Evolutionary conservation across 2,113 vertebrate species (phyloP).

Genomic region (Madoqua kirkii): DNA sequence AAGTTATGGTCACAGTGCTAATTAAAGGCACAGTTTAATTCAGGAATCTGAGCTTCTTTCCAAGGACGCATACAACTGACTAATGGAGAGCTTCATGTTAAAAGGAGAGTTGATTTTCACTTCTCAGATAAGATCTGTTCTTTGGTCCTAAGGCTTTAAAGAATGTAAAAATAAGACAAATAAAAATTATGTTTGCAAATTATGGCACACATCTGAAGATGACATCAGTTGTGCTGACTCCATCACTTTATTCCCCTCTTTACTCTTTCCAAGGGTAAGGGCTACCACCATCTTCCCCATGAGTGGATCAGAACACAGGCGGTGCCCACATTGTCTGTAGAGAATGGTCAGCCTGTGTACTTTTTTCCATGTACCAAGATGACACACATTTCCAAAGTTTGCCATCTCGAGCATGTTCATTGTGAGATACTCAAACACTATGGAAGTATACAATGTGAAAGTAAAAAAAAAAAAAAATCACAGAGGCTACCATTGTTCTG

Average conservation of each 20-base stretch:
- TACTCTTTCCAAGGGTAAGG: not conserved
- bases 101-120: not conserved
- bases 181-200: not conserved
- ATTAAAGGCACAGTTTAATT: slow-evolving; percentile 11
- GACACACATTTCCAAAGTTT: not conserved
- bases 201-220: not conserved
- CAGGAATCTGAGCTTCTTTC: not conserved
- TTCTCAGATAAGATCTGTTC: not conserved
- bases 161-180: not conserved
- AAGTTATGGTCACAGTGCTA: not conserved
- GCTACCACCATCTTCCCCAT: not conserved
- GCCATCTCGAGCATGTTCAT: not conserved
- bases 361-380: not conserved
- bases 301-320: not conserved
- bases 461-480: not conserved
- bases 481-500: not conserved
- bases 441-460: not conserved
- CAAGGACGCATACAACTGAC: not conserved
- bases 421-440: not conserved
- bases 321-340: accelerated
- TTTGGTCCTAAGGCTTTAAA: not conserved
- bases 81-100: not conserved
- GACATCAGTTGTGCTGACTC: not conserved
- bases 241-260: not conserved
- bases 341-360: not conserved